A percentile compares a stretch with the other conserved stretches of the same genome.
Evolutionary conservation across 2,113 vertebrate genomes (phyloP).

Genomic region (Cavia porcellus): DNA sequence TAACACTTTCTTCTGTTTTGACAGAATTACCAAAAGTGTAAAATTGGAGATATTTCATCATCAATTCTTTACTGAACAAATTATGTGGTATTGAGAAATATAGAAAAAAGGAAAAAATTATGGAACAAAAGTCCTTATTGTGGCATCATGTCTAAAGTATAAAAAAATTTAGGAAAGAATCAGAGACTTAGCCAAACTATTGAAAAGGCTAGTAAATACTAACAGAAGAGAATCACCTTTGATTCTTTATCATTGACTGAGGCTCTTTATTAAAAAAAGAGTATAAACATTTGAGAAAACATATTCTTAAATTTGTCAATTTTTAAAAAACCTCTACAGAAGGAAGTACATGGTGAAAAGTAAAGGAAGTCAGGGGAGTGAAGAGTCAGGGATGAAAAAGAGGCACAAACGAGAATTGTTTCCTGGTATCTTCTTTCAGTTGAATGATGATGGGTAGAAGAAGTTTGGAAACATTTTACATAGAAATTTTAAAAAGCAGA

Average conservation of each 20-base stretch:
- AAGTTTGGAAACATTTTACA: neutral
- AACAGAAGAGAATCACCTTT: constrained; percentile 1
- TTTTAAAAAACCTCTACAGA: neutral
- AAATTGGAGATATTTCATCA: constrained; percentile 24
- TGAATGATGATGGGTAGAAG: neutral
- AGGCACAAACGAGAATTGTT: neutral
- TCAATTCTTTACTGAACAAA: constrained; percentile 37
- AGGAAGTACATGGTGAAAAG: neutral
- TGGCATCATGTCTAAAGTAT: constrained; percentile 14
- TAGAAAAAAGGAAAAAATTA: constrained; percentile 30
- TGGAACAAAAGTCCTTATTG: neutral
- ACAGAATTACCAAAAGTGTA: constrained; percentile 57
- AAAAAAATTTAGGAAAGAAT: neutral
- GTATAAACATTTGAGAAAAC: constrained; percentile 25
- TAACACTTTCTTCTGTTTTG: constrained; percentile 61
- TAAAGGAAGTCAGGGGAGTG: neutral
- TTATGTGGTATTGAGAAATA: neutral
- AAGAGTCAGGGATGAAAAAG: neutral
- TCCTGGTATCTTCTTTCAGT: neutral
- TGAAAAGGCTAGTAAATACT: neutral
- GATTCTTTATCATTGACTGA: neutral
- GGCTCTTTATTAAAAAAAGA: neutral
- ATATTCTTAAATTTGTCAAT: neutral
- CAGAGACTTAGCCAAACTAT: neutral
- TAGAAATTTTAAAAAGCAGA: neutral